Evolutionary conservation across 2,797 vertebrate genomes (phyloP).

Genomic region (Sebastes iracundus): DNA sequence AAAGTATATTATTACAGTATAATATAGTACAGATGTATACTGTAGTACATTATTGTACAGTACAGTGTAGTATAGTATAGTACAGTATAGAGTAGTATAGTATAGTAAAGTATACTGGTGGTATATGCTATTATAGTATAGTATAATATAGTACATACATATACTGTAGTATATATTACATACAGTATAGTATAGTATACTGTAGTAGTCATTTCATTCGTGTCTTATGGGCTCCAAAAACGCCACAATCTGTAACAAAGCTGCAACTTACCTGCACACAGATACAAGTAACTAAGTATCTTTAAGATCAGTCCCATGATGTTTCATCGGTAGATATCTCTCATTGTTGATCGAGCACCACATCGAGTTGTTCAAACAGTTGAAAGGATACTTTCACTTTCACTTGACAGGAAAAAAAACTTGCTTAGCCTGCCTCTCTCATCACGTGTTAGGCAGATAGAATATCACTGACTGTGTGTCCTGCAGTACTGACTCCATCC

Average conservation of each 20-base stretch:
- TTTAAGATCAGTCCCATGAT: constrained; percentile 55
- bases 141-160: neutral
- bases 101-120: neutral
- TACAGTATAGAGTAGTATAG: neutral
- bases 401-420: constrained; percentile 38
- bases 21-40: neutral
- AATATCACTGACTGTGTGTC: too few species aligned
- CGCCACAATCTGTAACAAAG: neutral
- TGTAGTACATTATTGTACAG: neutral
- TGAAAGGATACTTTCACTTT: constrained; percentile 74
- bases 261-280: constrained; percentile 48
- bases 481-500: too few species aligned
- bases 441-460: neutral
- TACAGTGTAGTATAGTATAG: too few species aligned
- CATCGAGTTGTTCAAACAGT: neutral
- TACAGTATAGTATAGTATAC: neutral
- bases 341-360: neutral
- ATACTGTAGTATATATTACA: too few species aligned
- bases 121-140: neutral
- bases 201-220: neutral
- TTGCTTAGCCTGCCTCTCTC: rapidly evolving
- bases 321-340: neutral
- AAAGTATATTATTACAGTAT: neutral
- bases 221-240: neutral
- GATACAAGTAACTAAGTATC: constrained; percentile 25